Percentiles rank a stretch among this genome's conserved stretches.
phyloP scores from a whole-genome alignment of 2,888 invertebrate genomes.

The Pandemis cinnamomeana region DNA sequence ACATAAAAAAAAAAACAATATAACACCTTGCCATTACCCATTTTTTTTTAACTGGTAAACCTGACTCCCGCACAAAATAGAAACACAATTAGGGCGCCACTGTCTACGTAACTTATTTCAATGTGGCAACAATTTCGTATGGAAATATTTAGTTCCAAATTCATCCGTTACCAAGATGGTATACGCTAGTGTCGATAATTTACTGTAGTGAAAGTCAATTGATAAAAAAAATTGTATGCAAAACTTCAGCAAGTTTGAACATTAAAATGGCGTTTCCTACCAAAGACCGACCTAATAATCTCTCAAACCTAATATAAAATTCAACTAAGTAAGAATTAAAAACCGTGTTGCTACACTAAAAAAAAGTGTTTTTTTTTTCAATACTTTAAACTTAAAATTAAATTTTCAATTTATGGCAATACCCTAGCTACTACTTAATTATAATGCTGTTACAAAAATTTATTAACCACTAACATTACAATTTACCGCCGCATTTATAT shows the following conservation, averaged over 20 bases:
- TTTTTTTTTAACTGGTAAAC: no score
- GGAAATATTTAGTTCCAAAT: no score
- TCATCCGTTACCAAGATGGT: no score
- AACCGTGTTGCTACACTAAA: background rate
- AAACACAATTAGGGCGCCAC: no score
- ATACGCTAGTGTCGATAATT: no score
- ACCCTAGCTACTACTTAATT: conserved; percentile 7
- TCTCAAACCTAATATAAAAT: background rate
- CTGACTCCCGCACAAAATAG: no score
- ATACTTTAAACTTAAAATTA: background rate
- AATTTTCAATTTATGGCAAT: background rate
- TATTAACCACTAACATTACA: background rate
- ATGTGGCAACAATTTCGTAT: no score
- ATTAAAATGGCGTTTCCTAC: background rate
- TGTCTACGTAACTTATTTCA: no score
- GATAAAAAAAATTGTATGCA: no score
- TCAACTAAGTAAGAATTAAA: background rate
- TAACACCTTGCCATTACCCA: no score
- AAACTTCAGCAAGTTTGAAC: background rate
- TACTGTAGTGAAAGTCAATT: no score
- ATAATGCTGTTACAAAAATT: conserved; percentile 20
- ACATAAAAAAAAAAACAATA: no score
- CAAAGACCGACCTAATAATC: background rate
- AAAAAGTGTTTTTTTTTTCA: background rate
- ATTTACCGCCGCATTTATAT: background rate